Conservation (phyloP, 2,888 invertebrate genomes). For the Hirudinaria manillensis region DNA sequence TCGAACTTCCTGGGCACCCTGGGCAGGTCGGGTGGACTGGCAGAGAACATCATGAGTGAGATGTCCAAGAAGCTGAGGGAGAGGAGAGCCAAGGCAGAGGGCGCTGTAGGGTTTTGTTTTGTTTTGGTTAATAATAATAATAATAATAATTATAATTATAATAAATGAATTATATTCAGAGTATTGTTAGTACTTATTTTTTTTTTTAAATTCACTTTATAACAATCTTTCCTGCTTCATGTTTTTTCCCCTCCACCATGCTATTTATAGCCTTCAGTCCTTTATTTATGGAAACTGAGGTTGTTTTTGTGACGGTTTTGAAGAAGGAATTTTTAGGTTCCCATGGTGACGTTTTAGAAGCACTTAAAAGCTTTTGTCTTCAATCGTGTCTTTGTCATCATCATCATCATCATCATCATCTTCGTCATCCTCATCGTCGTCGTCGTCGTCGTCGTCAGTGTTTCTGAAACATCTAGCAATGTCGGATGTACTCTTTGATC, state of each 20-base stretch:
- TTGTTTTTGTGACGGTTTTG: too few species aligned
- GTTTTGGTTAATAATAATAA: background rate
- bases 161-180: background rate
- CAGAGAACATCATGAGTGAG: conserved; percentile 26
- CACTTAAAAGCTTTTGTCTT: too few species aligned
- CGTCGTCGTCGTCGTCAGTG: background rate
- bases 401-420: too few species aligned
- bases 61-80: conserved; percentile 28
- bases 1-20: conserved; percentile 13
- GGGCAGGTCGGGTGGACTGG: background rate
- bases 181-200: background rate
- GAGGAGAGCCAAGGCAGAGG: conserved; percentile 27
- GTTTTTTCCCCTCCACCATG: too few species aligned
- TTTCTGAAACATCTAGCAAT: background rate
- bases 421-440: too few species aligned
- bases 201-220: background rate
- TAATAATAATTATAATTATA: background rate
- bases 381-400: too few species aligned
- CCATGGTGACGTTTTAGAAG: too few species aligned
- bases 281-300: too few species aligned
- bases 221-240: too few species aligned
- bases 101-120: background rate
- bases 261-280: too few species aligned
- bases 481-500: too few species aligned
- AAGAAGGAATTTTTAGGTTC: too few species aligned